Evolutionary conservation across 1,140 invertebrate species (phyloP), one percentile per base, ranked within the genome.

Genomic region (Drosophila pseudoananassae): DNA sequence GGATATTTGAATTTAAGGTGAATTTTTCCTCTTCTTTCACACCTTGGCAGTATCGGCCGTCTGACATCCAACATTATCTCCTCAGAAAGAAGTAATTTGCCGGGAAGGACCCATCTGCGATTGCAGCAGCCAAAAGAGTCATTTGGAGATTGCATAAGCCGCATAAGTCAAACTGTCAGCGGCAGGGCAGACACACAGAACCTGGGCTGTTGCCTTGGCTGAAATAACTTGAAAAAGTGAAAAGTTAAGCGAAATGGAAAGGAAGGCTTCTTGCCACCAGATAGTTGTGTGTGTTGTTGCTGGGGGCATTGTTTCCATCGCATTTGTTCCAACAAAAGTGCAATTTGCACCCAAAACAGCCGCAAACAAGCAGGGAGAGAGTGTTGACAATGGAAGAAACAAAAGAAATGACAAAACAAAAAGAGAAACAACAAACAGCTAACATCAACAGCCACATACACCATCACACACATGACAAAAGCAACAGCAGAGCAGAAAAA

Each of bases 321-420:
- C 76, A 88, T 87, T 87, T 87, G 83, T 83, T 83, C 71, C 59
- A 65, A 88, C 83, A 87, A 88, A 87, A 88, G 83, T 87, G 83
- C 83, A 87, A 87, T 87, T 87, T 87, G 83, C 83, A 88, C 83
- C 83, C 83, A 70, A 75, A 71, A 87, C 82, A 87, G 55, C 61
- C 69, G 65, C 74, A 81, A 47, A 51, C 36, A 43, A 36, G 53
- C 17, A 50, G 27, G 33, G 31, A 58, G 45, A 46, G 73, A 78
- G 82, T 85, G 82, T 87, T 82, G 82, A 85, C 82, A 85, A 85
- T 87, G 69, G 50, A 36, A 52, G 45, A 65, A 82, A 85, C 79
- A 82, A 82, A 78, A 60, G 65, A 76, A 75, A 61, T 51, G 76
- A 45, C 38, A 64, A 64, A 55, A 57, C 57, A 75, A 70, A 65